Evolutionary conservation across 1,140 invertebrate genomes (phyloP), one percentile per base, ranked within the genome.

Genomic region (Mya arenaria): DNA sequence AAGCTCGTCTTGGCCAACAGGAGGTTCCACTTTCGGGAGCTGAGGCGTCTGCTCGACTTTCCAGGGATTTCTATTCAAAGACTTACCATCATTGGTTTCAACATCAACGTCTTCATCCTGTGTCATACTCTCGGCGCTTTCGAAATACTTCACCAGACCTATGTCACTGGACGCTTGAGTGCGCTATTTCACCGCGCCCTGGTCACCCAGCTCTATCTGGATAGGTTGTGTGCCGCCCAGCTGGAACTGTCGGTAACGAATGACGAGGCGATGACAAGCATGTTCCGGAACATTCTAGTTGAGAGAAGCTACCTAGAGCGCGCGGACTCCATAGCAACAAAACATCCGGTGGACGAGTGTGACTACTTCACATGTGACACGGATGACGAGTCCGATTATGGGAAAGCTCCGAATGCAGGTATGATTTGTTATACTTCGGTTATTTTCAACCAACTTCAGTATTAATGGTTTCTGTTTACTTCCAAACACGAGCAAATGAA

Each of bases 121-220:
- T 80, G 77, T 30, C 58, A 48, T 19, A 56, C 32, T n/a, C 52
- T 80, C 1, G 77, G 77, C n/a, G 77, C 66, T 30, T 80, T 80
- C 62, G 77, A 80, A 37, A 80, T 71, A 32, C 25, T 80, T n/a
- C 25, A 71, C 25, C 77, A 80, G 37, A 71, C 32, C 25, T 71
- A 80, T 28, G 39, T 28, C 1, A 60, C 65, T 68, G 77, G 77
- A 62, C 62, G 77, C 36, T 71, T 80, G 52, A 80, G 60, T 58
- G 60, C 58, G 17, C 69, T 80, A 23, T 34, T 80, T 17, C 65
- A 71, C 4, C 69, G n/a, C 30, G 44, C 62, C 15, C 36, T 80
- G 8, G 56, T 80, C 25, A 69, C 65, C 10, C 28, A 25, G 52
- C 32, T 32, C 23, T 62, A 80, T 48, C 32, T 80, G 32, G 39